Evolutionary conservation across 2,888 invertebrate species (phyloP).

Genomic region (Dendrolimus pini): DNA sequence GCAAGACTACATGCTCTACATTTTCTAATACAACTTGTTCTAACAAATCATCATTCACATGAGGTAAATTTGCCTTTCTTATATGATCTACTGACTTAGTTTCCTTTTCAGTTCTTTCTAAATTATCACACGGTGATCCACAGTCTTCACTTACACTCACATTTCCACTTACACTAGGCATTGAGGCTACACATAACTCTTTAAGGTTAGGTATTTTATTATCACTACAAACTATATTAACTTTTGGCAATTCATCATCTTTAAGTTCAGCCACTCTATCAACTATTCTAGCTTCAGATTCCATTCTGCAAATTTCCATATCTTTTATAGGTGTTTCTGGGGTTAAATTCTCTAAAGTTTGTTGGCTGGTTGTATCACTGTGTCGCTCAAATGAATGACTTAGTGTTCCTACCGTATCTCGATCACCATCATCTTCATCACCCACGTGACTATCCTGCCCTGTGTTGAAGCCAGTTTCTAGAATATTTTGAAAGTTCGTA

Average conservation of each 20-base stretch:
- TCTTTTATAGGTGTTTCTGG: constrained; percentile 63
- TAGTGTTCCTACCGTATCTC: constrained; percentile 59
- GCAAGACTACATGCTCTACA: constrained; percentile 29
- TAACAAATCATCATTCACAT: not conserved
- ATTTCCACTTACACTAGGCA: constrained; percentile 61
- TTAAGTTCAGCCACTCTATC: constrained; percentile 15
- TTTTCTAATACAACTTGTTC: constrained; percentile 15
- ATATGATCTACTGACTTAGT: constrained; percentile 66
- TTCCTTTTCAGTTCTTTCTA: constrained; percentile 57
- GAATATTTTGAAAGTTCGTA: constrained; percentile 59
- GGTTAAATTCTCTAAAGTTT: constrained; percentile 61
- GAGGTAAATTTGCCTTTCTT: constrained; percentile 22
- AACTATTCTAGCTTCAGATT: constrained; percentile 12
- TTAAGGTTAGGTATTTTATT: constrained; percentile 57
- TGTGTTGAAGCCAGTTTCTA: constrained; percentile 44
- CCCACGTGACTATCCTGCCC: constrained; percentile 30
- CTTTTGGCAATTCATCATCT: constrained; percentile 56
- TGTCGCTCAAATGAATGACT: constrained; percentile 68
- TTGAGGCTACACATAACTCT: constrained; percentile 59
- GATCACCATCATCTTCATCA: constrained; percentile 54
- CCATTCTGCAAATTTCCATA: constrained; percentile 24
- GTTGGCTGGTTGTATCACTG: constrained; percentile 59
- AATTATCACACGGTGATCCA: constrained; percentile 60
- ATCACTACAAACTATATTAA: constrained; percentile 47
- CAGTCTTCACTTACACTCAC: constrained; percentile 60